Evolutionary conservation across 2,888 invertebrate genomes (phyloP), one percentile per base, ranked within the genome.

Genomic region (Drosophila rubida): DNA sequence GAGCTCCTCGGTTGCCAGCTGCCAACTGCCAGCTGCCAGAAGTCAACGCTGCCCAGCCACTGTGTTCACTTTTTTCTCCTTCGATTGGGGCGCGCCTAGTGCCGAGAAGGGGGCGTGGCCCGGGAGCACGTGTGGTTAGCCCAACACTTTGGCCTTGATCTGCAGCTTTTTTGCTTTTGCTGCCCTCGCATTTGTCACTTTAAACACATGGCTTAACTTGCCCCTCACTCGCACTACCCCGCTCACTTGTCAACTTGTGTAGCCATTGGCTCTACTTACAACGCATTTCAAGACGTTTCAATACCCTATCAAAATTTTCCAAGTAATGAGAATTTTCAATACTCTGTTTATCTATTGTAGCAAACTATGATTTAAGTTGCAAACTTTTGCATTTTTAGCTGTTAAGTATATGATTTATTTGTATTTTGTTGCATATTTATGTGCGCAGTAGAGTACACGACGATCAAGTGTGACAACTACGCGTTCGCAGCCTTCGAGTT

Each of bases 131-230:
- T 73, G 54, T 72, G 49, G 60, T 66, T 72, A 73, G 49, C 66
- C 55, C 48, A 48, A 48, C 55, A 32, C 27, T 23, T 23, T 30
- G 57, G 42, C 60, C 77, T 76, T 66, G 67, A 55, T 57, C 58
- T 46, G 32, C 19, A 27, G 54, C 54, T 42, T 60, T 60, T n/a
- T n/a, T n/a, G n/a, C n/a, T n/a, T n/a, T 42, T 42, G 32, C 30
- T 53, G 51, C 37, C 51, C 45, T 27, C 46, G 41, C 59, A 78
- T 74, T 78, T 68, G 74, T 78, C 78, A 62, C 78, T 58, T 57
- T 25, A 76, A 72, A 51, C 73, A 27, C 51, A 65, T 41, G 53
- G 16, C 30, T 54, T 32, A 54, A 32, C 22, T 54, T 54, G 41
- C 27, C 11, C 4, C 11, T 11, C 30, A n/a, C 25, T 7, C 25